Conservation (phyloP, 2,888 invertebrate species). For the Pogonocherus hispidulus region DNA sequence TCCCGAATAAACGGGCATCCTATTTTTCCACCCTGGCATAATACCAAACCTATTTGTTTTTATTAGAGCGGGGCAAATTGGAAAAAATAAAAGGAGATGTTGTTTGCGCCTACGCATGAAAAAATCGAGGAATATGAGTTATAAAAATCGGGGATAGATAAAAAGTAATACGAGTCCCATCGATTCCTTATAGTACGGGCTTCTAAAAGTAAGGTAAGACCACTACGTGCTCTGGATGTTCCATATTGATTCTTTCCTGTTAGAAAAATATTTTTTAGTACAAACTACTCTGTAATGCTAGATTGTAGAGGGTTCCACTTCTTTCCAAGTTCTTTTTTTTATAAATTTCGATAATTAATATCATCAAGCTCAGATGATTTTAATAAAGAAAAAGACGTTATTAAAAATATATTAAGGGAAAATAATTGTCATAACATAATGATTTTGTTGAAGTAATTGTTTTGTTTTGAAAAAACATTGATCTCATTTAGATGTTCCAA, state of each 20-base stretch:
- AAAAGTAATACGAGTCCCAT: constrained; percentile 23
- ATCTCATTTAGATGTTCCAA: too few relatives aligned
- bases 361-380: too few relatives aligned
- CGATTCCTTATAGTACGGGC: not conserved
- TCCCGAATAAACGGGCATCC: constrained; percentile 14
- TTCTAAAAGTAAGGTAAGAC: not conserved
- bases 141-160: constrained; percentile 28
- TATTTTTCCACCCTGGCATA: constrained; percentile 29
- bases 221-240: not conserved
- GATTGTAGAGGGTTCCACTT: too few relatives aligned
- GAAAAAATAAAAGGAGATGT: constrained; percentile 25
- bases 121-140: constrained; percentile 24
- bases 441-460: too few relatives aligned
- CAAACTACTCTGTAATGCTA: too few relatives aligned
- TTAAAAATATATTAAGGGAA: too few relatives aligned
- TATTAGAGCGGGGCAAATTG: constrained; percentile 32
- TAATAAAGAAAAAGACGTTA: too few relatives aligned
- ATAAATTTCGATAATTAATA: too few relatives aligned
- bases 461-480: too few relatives aligned
- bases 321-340: too few relatives aligned
- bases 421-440: too few relatives aligned
- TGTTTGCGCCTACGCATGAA: not conserved
- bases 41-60: constrained; percentile 38
- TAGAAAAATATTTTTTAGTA: too few relatives aligned
- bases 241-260: not conserved